phyloP scores from a whole-genome alignment of 2,113 vertebrate species.

The Indicator indicator region DNA sequence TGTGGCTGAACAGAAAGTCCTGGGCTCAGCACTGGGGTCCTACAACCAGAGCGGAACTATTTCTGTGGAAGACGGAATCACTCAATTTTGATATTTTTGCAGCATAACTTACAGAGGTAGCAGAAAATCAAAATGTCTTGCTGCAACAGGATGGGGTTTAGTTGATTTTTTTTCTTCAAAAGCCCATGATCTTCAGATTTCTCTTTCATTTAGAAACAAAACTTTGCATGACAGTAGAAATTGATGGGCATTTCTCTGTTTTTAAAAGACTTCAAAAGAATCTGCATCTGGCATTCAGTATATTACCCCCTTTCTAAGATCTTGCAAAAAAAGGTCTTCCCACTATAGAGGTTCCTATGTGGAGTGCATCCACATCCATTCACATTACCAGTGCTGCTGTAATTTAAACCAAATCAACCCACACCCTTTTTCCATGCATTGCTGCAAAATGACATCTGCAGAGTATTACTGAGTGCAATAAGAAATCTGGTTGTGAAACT shows the following conservation, averaged over 20 bases:
- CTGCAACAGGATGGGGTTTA: not conserved
- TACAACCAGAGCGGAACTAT: not conserved
- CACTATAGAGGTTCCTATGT: accelerated
- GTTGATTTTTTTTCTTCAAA: not conserved
- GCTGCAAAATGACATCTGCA: not conserved
- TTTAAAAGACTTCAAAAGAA: not conserved
- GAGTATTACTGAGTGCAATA: not conserved
- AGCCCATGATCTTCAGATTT: not conserved
- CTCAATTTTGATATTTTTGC: not conserved
- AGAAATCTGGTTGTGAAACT: not conserved
- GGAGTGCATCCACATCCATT: not conserved
- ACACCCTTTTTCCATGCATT: not conserved
- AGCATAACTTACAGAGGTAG: not conserved
- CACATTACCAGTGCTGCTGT: not conserved
- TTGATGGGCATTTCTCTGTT: not conserved
- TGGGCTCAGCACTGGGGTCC: accelerated
- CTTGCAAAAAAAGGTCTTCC: not conserved
- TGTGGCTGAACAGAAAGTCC: not conserved
- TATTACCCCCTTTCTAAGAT: not conserved
- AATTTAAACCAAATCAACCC: not conserved
- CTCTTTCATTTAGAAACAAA: too few relatives aligned
- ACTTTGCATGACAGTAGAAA: not conserved
- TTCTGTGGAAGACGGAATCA: not conserved
- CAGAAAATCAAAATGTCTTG: not conserved
- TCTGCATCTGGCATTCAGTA: not conserved